Base-by-base conservation (phyloP, 2,113 vertebrate species). In the Trematocara macrostoma region DNA sequence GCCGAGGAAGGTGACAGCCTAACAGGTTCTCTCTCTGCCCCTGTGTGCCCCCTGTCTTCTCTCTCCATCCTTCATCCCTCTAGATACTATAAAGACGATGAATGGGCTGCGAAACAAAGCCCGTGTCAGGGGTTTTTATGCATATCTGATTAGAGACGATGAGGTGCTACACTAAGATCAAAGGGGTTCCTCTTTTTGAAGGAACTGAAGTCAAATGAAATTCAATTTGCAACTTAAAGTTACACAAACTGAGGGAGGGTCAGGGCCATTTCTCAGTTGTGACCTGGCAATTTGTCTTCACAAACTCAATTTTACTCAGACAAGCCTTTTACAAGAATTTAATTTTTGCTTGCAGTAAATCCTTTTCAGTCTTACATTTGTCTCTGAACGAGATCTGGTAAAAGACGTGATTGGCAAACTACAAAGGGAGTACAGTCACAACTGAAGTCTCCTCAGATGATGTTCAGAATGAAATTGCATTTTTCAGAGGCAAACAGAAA, bases 41-140 rank as follows among this genome's bases (percentile, higher is more conserved):
- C 35, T 64, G 11, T 31, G 11, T 56, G 18, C 12, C 51, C 51
- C 53, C 11, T 14, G 26, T 42, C 16, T 29, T 3, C 11, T n/a
- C 18, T 26, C 20, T 34, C 3, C 7, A 6, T 47, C 35, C 38
- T 56, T 78, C 26, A 15, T 31, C 20, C 8, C 61, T 49, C 67
- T 14, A 16, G 34, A 69, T 5, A 2, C 47, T 76, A 79, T 59
- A 74, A 85, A 83, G 87, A 79, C 1, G 15, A 40, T 67, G 64
- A 83, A 80, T 80, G 82, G 31, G 64, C 56, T 7, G 8, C 42
- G 59, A 78, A 69, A 92, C 81, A 91, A 90, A 92, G 85, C 57
- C 47, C 1, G 14, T 57, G n/a, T 84, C 3, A 26, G 55, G 64
- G 59, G 59, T 53, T 55, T 89, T 88, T 80, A 79, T 86, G 47